Percentiles rank a stretch among this genome's conserved stretches.
phyloP scores from a whole-genome alignment of 1,140 invertebrate genomes.

The Batillaria attramentaria region DNA sequence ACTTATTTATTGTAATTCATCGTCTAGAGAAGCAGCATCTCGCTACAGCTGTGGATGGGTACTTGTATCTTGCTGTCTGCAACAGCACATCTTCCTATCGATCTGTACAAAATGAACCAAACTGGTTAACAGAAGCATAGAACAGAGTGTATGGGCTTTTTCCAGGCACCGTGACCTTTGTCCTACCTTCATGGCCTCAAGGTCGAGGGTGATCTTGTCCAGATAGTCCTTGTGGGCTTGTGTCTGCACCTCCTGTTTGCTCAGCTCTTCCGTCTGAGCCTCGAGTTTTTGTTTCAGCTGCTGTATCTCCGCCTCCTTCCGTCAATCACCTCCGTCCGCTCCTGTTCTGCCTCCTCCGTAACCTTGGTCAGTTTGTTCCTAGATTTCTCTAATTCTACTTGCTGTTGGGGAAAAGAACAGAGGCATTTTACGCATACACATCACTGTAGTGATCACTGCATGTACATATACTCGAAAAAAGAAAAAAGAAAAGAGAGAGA shows the following conservation, averaged over 20 bases:
- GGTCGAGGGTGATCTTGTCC: conserved; percentile 62
- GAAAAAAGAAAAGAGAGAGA: too few relatives aligned
- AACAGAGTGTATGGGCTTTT: too few relatives aligned
- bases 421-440: too few relatives aligned
- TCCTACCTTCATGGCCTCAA: conserved; percentile 63
- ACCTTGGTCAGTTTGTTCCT: conserved; percentile 57
- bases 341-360: conserved; percentile 60
- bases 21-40: too few relatives aligned
- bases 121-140: too few relatives aligned
- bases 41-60: background rate
- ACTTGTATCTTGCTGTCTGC: background rate
- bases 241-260: conserved; percentile 60
- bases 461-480: too few relatives aligned
- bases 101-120: too few relatives aligned
- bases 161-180: too few relatives aligned
- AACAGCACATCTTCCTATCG: background rate
- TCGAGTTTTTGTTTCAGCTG: conserved; percentile 59
- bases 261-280: conserved; percentile 48
- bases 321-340: conserved; percentile 63
- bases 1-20: too few relatives aligned
- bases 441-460: too few relatives aligned
- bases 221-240: conserved; percentile 64
- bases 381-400: conserved; percentile 62
- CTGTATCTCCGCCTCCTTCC: conserved; percentile 68
- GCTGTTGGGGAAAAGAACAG: conserved; percentile 41